Percentiles rank a stretch among this genome's conserved stretches.
phyloP scores from a whole-genome alignment of 2,888 invertebrate species.

The Drosophila pegasa region DNA sequence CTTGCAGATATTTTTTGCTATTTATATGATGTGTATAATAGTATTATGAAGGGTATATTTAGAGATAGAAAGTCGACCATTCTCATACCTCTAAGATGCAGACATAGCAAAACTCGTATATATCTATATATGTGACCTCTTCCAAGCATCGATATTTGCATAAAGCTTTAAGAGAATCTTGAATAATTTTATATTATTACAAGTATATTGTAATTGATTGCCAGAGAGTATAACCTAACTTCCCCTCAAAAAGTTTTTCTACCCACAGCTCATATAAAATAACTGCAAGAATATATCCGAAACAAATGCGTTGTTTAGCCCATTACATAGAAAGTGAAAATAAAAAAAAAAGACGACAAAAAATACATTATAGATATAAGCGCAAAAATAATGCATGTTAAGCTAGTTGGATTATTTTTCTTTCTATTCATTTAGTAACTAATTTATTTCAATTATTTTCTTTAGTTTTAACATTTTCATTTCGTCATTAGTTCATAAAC shows the following conservation, averaged over 20 bases:
- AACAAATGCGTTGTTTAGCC: constrained; percentile 14
- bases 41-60: too few relatives aligned
- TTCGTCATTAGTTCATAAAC: constrained; percentile 60
- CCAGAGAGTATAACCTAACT: too few relatives aligned
- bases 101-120: too few relatives aligned
- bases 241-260: too few relatives aligned
- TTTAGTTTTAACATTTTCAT: constrained; percentile 23
- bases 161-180: too few relatives aligned
- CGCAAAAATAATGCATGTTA: constrained; percentile 66
- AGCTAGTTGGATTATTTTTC: constrained; percentile 47
- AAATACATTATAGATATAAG: constrained; percentile 22
- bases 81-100: too few relatives aligned
- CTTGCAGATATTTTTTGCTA: constrained; percentile 25
- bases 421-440: constrained; percentile 27
- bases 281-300: neutral
- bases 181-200: too few relatives aligned
- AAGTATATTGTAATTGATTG: too few relatives aligned
- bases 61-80: too few relatives aligned
- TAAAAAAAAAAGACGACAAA: constrained; percentile 4
- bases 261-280: neutral
- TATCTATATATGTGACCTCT: too few relatives aligned
- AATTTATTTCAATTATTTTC: constrained; percentile 22
- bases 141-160: too few relatives aligned
- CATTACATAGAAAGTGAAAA: constrained; percentile 4
- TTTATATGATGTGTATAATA: neutral